Conservation (phyloP, 1,140 invertebrate species). For the Holcopasites calliopsidis region DNA sequence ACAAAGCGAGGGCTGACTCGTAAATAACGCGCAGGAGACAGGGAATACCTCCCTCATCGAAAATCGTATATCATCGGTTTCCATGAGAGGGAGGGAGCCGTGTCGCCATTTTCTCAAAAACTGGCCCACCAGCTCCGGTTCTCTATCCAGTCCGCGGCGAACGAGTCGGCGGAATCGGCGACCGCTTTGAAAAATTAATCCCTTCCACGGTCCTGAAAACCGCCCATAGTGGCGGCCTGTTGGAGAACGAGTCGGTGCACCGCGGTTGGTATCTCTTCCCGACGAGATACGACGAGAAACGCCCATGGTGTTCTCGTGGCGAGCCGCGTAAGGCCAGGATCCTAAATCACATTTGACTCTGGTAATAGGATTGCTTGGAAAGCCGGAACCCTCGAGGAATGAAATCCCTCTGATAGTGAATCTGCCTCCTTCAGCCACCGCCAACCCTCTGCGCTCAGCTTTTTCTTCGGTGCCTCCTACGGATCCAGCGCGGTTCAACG, state of each 20-base stretch:
- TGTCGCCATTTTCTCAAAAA: slow-evolving; percentile 34
- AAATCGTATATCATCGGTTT: not conserved
- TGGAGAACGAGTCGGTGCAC: slow-evolving; percentile 31
- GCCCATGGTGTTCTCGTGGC: slow-evolving; percentile 64
- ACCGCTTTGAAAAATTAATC: slow-evolving; percentile 52
- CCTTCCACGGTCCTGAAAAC: slow-evolving; percentile 58
- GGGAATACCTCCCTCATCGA: not conserved
- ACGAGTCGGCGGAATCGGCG: slow-evolving; percentile 33
- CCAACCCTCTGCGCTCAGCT: not conserved
- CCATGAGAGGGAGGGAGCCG: not conserved
- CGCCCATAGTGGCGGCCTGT: slow-evolving; percentile 52
- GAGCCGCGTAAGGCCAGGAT: slow-evolving; percentile 64
- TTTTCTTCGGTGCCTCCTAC: slow-evolving; percentile 2
- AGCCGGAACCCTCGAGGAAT: slow-evolving; percentile 64
- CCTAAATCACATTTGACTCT: slow-evolving; percentile 78
- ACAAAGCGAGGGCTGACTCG: not conserved
- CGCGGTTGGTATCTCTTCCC: slow-evolving; percentile 59
- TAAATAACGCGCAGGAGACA: too few species aligned
- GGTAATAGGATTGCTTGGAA: slow-evolving; percentile 71
- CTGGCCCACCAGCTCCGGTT: not conserved
- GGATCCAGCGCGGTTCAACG: slow-evolving; percentile 17
- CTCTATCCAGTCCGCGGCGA: not conserved
- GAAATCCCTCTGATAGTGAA: slow-evolving; percentile 70
- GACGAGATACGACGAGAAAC: slow-evolving; percentile 63
- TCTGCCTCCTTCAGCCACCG: slow-evolving; percentile 55